These are phyloP conservation scores for Nasonia oneida DNA, from an alignment of 2,888 invertebrate species.

Conservation along the genomic window DNA sequence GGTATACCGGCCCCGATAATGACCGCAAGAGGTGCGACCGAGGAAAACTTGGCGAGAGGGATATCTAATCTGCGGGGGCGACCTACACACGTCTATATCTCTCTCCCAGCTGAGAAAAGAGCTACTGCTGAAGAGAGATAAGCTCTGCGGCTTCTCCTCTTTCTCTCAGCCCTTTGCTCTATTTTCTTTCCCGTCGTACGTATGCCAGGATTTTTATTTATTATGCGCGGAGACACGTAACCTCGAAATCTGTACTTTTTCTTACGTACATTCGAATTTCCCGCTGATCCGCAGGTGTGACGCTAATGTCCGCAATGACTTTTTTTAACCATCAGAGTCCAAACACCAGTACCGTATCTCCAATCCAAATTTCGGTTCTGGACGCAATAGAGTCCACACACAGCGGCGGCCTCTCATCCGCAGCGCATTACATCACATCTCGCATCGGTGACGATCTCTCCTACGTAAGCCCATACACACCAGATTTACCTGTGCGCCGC, in stretches of 20 bases:
- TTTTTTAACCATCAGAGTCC: no score
- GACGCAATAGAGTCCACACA: background rate
- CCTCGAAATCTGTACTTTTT: background rate
- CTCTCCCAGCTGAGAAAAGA: background rate
- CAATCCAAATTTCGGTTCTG: background rate
- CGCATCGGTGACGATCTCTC: background rate
- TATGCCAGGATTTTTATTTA: background rate
- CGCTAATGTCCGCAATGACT: no score
- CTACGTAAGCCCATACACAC: background rate
- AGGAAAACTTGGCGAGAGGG: background rate
- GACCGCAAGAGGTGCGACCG: slow-evolving; percentile 17
- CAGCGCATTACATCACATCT: background rate
- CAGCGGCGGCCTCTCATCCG: background rate
- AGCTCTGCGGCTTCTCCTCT: background rate
- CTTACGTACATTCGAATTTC: background rate
- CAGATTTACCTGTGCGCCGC: slow-evolving; percentile 28
- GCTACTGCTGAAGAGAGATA: slow-evolving; percentile 5
- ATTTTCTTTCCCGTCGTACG: background rate
- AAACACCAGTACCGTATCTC: background rate
- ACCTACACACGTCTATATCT: background rate
- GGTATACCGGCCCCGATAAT: background rate
- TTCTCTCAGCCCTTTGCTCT: background rate
- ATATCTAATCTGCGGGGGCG: background rate
- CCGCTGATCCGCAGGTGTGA: background rate
- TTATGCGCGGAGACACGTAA: background rate